Percentiles rank a stretch among this genome's conserved stretches.
Evolutionary conservation across 2,113 vertebrate species (phyloP).

Genomic region (Nibea coibor): DNA sequence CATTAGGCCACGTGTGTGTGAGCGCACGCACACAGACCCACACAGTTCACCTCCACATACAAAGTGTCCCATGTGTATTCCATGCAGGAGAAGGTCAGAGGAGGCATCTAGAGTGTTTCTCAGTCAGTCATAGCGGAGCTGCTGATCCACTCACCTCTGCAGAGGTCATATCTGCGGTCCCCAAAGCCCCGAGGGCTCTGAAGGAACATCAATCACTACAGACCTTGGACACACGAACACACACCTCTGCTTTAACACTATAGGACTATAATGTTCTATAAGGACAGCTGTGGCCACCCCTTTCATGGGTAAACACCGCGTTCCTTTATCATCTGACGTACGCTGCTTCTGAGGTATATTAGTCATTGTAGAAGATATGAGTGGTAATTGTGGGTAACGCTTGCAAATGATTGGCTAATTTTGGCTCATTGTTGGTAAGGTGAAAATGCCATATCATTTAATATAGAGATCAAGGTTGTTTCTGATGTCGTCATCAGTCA

Average conservation of each 20-base stretch:
- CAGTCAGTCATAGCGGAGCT: conserved; percentile 63
- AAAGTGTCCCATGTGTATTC: conserved; percentile 44
- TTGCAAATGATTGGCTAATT: background rate
- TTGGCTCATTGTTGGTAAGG: background rate
- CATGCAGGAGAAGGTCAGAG: conserved; percentile 62
- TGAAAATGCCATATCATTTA: background rate
- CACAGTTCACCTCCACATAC: conserved; percentile 12
- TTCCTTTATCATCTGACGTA: conserved; percentile 10
- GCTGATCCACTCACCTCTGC: conserved; percentile 71
- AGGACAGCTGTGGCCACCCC: conserved; percentile 26
- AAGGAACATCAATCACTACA: conserved; percentile 78
- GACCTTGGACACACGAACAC: conserved; percentile 61
- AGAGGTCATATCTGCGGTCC: conserved; percentile 71
- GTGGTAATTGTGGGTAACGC: background rate
- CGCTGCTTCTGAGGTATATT: background rate
- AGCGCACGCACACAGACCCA: background rate
- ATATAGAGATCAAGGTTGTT: conserved; percentile 52
- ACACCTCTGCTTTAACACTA: conserved; percentile 37
- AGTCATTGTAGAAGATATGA: too few relatives aligned
- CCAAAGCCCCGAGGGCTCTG: conserved; percentile 71
- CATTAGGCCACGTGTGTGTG: conserved; percentile 10
- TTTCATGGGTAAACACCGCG: conserved; percentile 9
- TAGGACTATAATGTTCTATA: conserved; percentile 45
- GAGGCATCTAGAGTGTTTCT: conserved; percentile 49
- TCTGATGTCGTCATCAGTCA: conserved; percentile 52